Base-by-base conservation (phyloP, 1,140 invertebrate species). In the Ridgeia piscesae region DNA sequence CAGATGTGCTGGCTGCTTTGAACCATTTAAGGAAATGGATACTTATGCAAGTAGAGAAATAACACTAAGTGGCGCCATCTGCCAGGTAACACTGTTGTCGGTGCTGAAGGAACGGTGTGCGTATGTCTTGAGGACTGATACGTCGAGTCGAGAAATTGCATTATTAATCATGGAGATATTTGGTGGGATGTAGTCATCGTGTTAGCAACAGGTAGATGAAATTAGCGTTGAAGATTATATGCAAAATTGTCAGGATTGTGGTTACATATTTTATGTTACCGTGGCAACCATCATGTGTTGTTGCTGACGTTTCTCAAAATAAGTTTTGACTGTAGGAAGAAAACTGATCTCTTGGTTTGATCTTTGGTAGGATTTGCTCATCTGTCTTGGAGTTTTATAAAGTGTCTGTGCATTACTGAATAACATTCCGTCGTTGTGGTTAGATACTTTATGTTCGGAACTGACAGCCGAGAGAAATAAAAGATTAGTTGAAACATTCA, bases 151-250 rank as follows among this genome's bases (percentile, higher is more conserved):
- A 77, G 58, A 77, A 77, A 77, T 21, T 6, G 58, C 27, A 31
- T 77, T 77, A 77, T 77, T 77, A 77, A 77, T 77, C 58, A 77
- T 77, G 58, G 58, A 77, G 27, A 77, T 77, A 77, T 77, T 77
- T 77, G 17, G 58, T 77, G 58, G 58, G 58, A 77, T 11, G 11
- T 77, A 77, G 58, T 77, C 14, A 27, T 77, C 58, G 48, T 50
- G 48, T n/a, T 50, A 77, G 58, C 17, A 77, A 77, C 58, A 14
- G 4, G 58, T 77, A 77, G 58, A 77, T 77, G 58, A 77, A 77
- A 77, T 27, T 77, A 77, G 58, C 58, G 27, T 77, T 77, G 58
- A 77, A 77, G 58, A 77, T 21, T 77, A 77, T 77, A 77, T 77
- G 58, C 58, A 77, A 77, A 77, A 77, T 77, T 77, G 58, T 77